Evolutionary conservation across 2,888 invertebrate species (phyloP), one percentile per base, ranked within the genome.

Genomic region (Caenorhabditis sp.): DNA sequence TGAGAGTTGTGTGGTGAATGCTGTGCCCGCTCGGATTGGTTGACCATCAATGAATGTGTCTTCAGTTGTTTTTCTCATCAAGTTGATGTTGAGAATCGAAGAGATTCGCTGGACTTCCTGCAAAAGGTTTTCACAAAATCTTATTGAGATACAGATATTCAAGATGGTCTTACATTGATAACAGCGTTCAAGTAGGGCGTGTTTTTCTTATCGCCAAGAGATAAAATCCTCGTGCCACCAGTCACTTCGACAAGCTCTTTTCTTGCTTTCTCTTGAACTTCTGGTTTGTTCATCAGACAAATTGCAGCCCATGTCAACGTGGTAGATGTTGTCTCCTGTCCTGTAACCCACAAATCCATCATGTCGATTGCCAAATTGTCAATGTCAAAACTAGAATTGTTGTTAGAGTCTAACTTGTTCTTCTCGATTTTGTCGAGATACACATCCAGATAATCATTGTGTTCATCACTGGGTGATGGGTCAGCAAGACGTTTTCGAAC

Each of bases 281-380:
- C 77, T 0, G 78, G 79, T 31, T 79, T 62, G 10, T 69, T 70
- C 49, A 79, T 63, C 53, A 81, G 65, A 26, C 72, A 69, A 0
- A 60, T 58, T 36, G 62, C 63, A 12, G 70, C 78, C 68, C 71
- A 77, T 8, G 59, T 59, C 12, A 81, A 58, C 1, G 79, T 81
- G 0, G 70, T 77, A 5, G 75, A 60, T 1, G 78, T 77, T 6
- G 81, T 81, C 1, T 81, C 81, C 49, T 79, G 78, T 12, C 81
- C 81, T 14, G 81, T 78, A 1, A 68, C 5, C 79, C 79, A 81
- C 10, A 81, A 31, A 23, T 81, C 81, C 17, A 58, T 55, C n/a
- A 78, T 19, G 37, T 77, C 77, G n/a, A 67, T 43, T 0, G 65
- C 67, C 5, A 80, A 66, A 0, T 58, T 66, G 2, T 77, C 69